Evolutionary conservation across 2,888 invertebrate genomes (phyloP), one percentile per base, ranked within the genome.

Genomic region (Griposia aprilina): DNA sequence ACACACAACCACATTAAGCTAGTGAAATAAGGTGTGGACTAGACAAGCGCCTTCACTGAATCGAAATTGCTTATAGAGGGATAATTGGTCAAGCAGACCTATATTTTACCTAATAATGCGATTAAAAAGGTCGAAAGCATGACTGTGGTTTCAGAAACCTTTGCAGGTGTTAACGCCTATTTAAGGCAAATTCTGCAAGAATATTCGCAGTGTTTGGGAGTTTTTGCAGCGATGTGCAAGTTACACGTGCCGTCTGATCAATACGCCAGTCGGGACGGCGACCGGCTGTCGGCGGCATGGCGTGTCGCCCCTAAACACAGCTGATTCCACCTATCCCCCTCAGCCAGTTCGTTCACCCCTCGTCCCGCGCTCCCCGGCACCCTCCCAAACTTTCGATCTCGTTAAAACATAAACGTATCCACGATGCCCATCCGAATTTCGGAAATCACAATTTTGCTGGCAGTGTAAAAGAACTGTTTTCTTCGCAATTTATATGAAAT

Each of bases 241-340:
- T 73, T 85, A 85, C 88, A 89, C 88, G 89, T 89, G 89, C 87
- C 85, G 95, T 93, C 94, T 97, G 97, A 91, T 95, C 93, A 93
- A 97, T 96, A 90, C 96, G 94, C 83, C 94, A 94, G 94, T 96
- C 97, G 91, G 96, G 97, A 94, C 97, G 97, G 92, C 97, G 96
- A 91, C 95, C 94, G 90, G 91, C 93, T 94, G 94, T 91, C 94
- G 94, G 93, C 92, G 90, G 95, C 95, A 90, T 94, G 93, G 93
- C 94, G 94, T 93, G 94, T 93, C 95, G 93, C 95, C 96, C 96
- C 94, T 90, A 94, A 95, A 95, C 94, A 94, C 96, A 96, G 97
- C 96, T 96, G 97, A 96, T 96, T 92, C 94, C 91, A 92, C 93
- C 93, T 93, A 91, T 91, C 92, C 93, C 93, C 93, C 90, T 90